phyloP scores from a whole-genome alignment of 2,113 vertebrate species.

The Alectura lathami region DNA sequence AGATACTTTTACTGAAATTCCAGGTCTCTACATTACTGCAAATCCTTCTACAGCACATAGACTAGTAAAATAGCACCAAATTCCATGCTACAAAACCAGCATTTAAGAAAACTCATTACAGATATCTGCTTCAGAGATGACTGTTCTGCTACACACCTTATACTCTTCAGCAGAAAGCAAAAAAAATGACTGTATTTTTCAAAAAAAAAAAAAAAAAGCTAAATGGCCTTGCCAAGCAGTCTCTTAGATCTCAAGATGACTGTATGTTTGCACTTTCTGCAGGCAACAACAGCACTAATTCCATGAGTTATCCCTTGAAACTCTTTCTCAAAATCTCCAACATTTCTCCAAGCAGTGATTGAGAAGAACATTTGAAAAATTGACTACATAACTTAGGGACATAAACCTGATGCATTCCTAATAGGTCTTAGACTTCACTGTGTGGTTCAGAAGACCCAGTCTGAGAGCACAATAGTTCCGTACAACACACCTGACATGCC shows the following conservation, averaged over 20 bases:
- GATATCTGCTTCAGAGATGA: background rate
- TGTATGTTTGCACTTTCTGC: background rate
- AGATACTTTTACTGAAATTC: constrained; percentile 34
- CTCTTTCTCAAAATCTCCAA: background rate
- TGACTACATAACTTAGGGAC: background rate
- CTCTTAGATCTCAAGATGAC: background rate
- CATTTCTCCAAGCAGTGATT: background rate
- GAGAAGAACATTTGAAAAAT: background rate
- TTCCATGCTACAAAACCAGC: background rate
- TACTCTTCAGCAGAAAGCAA: background rate
- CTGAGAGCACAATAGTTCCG: background rate
- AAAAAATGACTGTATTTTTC: background rate
- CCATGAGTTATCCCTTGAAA: background rate
- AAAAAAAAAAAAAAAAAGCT: too few relatives aligned
- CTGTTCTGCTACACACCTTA: background rate
- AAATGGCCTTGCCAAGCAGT: background rate
- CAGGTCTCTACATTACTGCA: background rate
- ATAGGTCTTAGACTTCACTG: background rate
- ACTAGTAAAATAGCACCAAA: background rate
- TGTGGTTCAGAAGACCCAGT: background rate
- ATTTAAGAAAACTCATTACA: background rate
- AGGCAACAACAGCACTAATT: background rate
- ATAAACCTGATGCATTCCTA: background rate
- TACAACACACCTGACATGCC: background rate
- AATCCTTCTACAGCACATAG: background rate